Evolutionary conservation across 2,797 vertebrate genomes (phyloP).

Genomic region (Ficedula albicollis): DNA sequence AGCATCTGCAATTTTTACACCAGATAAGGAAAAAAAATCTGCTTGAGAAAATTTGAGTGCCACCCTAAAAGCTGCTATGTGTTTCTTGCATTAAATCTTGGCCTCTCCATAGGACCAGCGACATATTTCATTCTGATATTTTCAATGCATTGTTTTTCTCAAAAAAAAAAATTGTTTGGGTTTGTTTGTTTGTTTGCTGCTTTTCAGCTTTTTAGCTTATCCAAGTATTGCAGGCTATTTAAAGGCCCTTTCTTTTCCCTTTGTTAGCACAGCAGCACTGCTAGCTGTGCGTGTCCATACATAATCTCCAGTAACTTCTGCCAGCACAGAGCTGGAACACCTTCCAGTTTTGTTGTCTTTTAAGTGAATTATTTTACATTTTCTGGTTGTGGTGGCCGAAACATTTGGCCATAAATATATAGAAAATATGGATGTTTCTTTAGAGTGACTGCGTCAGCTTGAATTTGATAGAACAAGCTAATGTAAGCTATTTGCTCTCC

Average conservation of each 20-base stretch:
- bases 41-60: not conserved
- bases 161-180: not conserved
- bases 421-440: constrained; percentile 15
- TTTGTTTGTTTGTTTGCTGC: not conserved
- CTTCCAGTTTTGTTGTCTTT: not conserved
- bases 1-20: not conserved
- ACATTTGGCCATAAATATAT: not conserved
- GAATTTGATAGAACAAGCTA: constrained; percentile 35
- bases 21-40: not conserved
- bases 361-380: constrained; percentile 48
- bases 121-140: not conserved
- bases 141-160: not conserved
- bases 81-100: not conserved
- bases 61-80: not conserved
- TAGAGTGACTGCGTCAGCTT: not conserved
- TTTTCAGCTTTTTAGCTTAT: constrained; percentile 1
- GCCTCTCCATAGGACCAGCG: not conserved
- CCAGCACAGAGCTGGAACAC: constrained; percentile 14
- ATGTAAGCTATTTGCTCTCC: not conserved
- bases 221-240: not conserved
- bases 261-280: not conserved
- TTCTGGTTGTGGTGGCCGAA: constrained; percentile 10
- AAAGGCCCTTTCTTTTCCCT: constrained; percentile 4
- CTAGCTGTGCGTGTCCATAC: constrained; percentile 13
- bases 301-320: constrained; percentile 13